Base-by-base conservation (phyloP, 2,888 invertebrate genomes). In the Nomada goodeniana region DNA sequence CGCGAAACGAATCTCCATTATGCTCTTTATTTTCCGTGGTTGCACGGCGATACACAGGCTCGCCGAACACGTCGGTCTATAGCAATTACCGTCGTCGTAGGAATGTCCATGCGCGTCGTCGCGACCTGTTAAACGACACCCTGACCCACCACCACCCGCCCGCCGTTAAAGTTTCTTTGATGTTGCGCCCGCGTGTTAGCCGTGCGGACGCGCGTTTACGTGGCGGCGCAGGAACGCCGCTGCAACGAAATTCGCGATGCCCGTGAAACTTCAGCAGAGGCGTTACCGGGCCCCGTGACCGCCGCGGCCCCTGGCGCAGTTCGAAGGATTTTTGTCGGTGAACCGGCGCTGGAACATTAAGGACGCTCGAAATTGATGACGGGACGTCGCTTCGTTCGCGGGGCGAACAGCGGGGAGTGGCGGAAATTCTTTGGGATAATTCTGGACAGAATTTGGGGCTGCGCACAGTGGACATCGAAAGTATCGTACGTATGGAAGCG, bases 81-180 rank as follows among this genome's bases (percentile, higher is more conserved):
- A 83, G 82, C 82, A 83, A 85, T 87, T 87, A 87, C 82, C 63
- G 75, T 68, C 65, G 55, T 55, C 60, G 52, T 60, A 68, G 64
- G 76, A 73, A 85, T 72, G 74, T 87, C 83, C 80, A 78, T 76
- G 75, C 76, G 69, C 70, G 74, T 85, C 81, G 83, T 85, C 71
- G 83, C 71, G 71, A 78, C 75, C 80, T 82, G 86, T 87, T 87
- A 85, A 87, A 87, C 86, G 87, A 87, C 85, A 79, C 83, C 83
- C 80, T 80, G 36, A 36, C 36, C 36, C 36, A 36, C 36, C 7
- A 0, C 36, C 36, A 7, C 7, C 36, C 36, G 44, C 72, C 68
- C 36, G 74, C 60, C 83, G 57, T 63, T 77, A 85, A 87, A 87
- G 83, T 87, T 87, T 86, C 87, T 87, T 87, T 87, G 88, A 87